Evolutionary conservation across 2,888 invertebrate species (phyloP).

Genomic region (Cyclophora punctaria): DNA sequence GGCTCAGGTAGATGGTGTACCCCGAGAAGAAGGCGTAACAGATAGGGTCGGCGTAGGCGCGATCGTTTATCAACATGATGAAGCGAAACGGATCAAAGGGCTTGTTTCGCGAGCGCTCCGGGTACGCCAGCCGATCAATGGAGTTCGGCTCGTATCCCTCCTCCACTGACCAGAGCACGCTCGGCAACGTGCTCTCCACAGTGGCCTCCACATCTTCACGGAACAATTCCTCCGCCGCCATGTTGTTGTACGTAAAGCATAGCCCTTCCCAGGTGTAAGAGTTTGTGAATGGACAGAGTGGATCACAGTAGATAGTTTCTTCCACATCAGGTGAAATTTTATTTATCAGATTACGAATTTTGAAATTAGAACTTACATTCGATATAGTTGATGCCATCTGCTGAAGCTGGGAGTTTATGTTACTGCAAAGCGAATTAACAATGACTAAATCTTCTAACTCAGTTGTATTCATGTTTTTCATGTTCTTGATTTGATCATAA

Average conservation of each 20-base stretch:
- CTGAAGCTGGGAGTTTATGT: background rate
- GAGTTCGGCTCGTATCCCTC: slow-evolving; percentile 13
- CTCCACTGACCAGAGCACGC: slow-evolving; percentile 14
- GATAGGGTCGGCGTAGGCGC: slow-evolving; percentile 8
- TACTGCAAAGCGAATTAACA: background rate
- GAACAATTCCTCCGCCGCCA: background rate
- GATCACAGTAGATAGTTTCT: too few species aligned
- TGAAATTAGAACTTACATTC: background rate
- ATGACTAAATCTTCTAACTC: background rate
- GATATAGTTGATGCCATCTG: background rate
- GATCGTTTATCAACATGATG: too few species aligned
- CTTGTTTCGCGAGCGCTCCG: slow-evolving; percentile 3
- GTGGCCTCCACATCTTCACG: background rate
- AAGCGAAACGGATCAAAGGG: too few species aligned
- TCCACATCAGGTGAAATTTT: too few species aligned
- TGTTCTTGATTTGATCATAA: background rate
- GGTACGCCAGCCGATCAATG: slow-evolving; percentile 9
- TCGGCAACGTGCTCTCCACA: background rate
- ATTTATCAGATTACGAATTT: background rate
- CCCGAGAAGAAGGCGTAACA: slow-evolving; percentile 21
- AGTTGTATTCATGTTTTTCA: slow-evolving; percentile 1
- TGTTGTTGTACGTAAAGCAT: background rate
- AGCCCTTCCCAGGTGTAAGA: background rate
- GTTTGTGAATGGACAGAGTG: background rate
- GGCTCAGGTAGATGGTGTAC: slow-evolving; percentile 29